Evolutionary conservation across 2,113 vertebrate genomes (phyloP).

Genomic region (Gobius niger): DNA sequence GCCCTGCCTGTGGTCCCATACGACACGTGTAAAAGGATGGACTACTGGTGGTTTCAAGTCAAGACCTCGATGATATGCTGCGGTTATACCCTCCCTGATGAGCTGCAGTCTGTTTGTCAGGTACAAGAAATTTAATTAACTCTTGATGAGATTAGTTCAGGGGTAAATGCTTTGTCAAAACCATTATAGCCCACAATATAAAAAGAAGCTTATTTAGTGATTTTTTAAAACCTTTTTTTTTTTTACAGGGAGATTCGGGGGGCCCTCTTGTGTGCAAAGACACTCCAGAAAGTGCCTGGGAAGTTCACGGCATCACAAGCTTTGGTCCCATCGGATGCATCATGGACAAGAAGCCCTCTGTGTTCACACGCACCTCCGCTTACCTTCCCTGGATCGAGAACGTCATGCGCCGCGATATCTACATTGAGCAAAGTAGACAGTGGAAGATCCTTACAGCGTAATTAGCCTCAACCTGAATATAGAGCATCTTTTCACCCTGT

Average conservation of each 20-base stretch:
- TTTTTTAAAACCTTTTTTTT: background rate
- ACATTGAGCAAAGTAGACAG: conserved; percentile 70
- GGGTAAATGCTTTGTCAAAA: too few species aligned
- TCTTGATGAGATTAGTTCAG: too few species aligned
- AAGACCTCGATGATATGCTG: conserved; percentile 81
- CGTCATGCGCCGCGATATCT: conserved; percentile 72
- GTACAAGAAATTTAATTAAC: conserved; percentile 34
- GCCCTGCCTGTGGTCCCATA: conserved; percentile 74
- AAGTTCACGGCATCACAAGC: conserved; percentile 79
- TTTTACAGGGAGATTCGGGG: conserved; percentile 76
- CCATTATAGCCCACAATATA: too few species aligned
- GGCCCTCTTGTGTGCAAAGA: conserved; percentile 79
- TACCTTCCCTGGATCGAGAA: conserved; percentile 77
- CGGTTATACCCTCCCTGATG: conserved; percentile 75
- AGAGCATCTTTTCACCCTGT: conserved; percentile 23
- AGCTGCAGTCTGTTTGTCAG: conserved; percentile 79
- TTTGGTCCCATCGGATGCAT: conserved; percentile 79
- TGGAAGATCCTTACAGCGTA: conserved; percentile 12
- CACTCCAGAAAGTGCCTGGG: conserved; percentile 52
- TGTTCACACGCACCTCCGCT: conserved; percentile 76
- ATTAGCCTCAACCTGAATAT: conserved; percentile 19
- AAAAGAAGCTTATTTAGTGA: too few species aligned
- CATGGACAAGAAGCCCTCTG: conserved; percentile 79
- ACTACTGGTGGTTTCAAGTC: conserved; percentile 83
- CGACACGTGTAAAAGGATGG: conserved; percentile 74